Base-by-base conservation (phyloP, 2,888 invertebrate species). In the Dolichopus griseipennis region DNA sequence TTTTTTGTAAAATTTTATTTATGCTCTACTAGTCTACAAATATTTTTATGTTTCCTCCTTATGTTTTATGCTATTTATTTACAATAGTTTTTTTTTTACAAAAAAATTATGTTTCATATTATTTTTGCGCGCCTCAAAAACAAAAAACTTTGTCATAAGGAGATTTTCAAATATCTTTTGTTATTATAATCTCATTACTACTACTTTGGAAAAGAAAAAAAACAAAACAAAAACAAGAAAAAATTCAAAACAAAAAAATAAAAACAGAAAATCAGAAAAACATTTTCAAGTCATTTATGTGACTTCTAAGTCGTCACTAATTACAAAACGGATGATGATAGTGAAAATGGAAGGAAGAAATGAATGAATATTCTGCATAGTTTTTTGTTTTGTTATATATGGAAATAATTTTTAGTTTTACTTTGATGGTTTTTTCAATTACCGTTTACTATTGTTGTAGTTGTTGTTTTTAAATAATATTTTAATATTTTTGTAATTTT, bases 1-100 rank as follows among this genome's bases (percentile, higher is more conserved):
- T 52, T 52, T 52, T 52, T 52, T 52, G 15, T 52, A 18, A 15
- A 18, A 18, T 15, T 18, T n/a, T 41, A 9, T 12, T 9, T 52
- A 52, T 52, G 52, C 52, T 52, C 52, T 52, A 52, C 52, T 52
- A 52, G 52, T 52, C 52, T 52, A 52, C 52, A 52, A 52, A 52
- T 52, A 52, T 52, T 52, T 18, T 52, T 52, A 6, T 37, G 37
- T n/a, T 52, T 18, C 9, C 41, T 41, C 15, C 41, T 41, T 52
- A 12, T 18, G 18, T 37, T 37, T 37, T 12, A 37, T 37, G 37
- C 8, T 37, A 37, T 37, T 37, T 27, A 27, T 27, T 37, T 37
- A 37, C 12, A 37, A 10, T 37, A 37, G 8, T 52, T 52, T 52
- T 52, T 18, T 12, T 18, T 12, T 52, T 27, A 27, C 3, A 27